phyloP scores from a whole-genome alignment of 2,888 invertebrate species.

The Heteromyza rotundicornis region DNA sequence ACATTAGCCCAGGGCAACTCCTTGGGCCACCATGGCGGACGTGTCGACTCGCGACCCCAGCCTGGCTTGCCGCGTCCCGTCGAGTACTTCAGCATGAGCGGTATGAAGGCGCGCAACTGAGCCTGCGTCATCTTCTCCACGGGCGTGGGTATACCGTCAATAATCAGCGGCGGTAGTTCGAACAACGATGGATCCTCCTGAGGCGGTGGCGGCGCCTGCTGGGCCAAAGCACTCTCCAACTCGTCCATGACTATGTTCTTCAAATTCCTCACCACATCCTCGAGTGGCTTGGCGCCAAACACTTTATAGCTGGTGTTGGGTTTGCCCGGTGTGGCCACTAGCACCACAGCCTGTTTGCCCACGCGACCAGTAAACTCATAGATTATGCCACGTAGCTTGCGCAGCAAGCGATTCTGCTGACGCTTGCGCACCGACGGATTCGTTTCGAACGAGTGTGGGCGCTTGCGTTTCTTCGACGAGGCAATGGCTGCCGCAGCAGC shows the following conservation, averaged over 20 bases:
- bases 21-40: constrained; percentile 98
- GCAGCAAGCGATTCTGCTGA: constrained; percentile 89
- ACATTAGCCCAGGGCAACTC: constrained; percentile 99
- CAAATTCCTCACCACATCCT: constrained; percentile 92
- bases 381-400: constrained; percentile 89
- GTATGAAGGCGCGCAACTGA: constrained; percentile 94
- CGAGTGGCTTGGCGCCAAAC: constrained; percentile 94
- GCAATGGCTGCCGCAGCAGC: constrained; percentile 97
- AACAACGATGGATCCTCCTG: constrained; percentile 90
- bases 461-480: constrained; percentile 92
- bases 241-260: constrained; percentile 94
- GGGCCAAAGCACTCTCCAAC: constrained; percentile 89
- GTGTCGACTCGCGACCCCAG: constrained; percentile 95
- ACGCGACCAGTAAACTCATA: constrained; percentile 97
- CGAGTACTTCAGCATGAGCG: constrained; percentile 96
- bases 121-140: constrained; percentile 99
- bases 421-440: constrained; percentile 95
- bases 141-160: constrained; percentile 97
- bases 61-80: constrained; percentile 97
- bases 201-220: constrained; percentile 84
- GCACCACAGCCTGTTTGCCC: constrained; percentile 94
- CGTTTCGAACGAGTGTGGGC: constrained; percentile 95
- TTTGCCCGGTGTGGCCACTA: constrained; percentile 96
- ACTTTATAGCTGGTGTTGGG: constrained; percentile 96
- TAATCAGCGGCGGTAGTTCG: constrained; percentile 93